phyloP scores from a whole-genome alignment of 1,140 invertebrate species.

The Drosophila ficusphila region DNA sequence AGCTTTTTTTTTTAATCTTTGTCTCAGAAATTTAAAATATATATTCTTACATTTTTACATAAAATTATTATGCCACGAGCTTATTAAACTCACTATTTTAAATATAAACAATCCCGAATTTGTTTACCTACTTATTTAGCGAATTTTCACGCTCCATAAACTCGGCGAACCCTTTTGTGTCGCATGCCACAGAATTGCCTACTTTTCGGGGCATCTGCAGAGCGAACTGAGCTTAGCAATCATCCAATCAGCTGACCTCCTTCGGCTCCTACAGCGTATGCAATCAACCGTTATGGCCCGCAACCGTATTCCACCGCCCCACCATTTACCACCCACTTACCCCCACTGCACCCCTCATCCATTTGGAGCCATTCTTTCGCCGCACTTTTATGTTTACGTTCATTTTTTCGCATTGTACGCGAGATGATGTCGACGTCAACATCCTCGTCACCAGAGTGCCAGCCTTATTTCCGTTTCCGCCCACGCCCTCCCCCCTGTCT shows the following conservation, averaged over 20 bases:
- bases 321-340: neutral
- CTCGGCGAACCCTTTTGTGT: conserved; percentile 3
- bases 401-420: conserved; percentile 71
- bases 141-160: conserved; percentile 23
- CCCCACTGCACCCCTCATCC: neutral
- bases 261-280: conserved; percentile 59
- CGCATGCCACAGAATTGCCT: conserved; percentile 36
- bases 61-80: no score
- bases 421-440: conserved; percentile 73
- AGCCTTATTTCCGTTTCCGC: conserved; percentile 31
- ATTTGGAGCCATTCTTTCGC: conserved; percentile 61
- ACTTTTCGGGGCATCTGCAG: conserved; percentile 47
- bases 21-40: no score
- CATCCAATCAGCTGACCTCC: conserved; percentile 77
- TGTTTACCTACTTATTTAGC: conserved; percentile 6
- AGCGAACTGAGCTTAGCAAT: conserved; percentile 45
- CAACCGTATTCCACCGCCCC: neutral
- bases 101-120: neutral
- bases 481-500: neutral
- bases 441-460: conserved; percentile 69
- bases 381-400: conserved; percentile 77
- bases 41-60: no score
- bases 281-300: conserved; percentile 67
- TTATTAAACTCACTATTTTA: no score
- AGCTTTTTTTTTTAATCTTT: no score